Evolutionary conservation across 2,113 vertebrate species (phyloP), one percentile per base, ranked within the genome.

Genomic region (Semicossyphus pulcher): DNA sequence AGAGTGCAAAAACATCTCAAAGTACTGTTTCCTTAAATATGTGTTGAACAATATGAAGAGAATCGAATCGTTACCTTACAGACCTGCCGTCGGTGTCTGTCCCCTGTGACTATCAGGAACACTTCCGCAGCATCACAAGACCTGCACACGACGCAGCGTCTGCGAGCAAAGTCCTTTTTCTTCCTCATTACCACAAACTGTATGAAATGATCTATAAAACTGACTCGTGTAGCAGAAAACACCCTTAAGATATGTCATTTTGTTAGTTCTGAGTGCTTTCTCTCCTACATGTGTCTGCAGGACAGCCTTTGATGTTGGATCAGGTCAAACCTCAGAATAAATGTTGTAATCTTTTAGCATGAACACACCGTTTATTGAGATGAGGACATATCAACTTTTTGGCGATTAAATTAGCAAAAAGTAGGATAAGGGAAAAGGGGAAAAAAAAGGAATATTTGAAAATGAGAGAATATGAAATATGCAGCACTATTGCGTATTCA

Each of bases 131-230:
- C 66, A 87, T 93, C 92, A 93, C 91, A 87, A 90, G 90, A 88
- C 67, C 36, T 16, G 26, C 72, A 68, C 85, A 76, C 25, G 37
- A 25, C 41, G 41, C 52, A 66, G 51, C 32, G 11, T 59, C 23
- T 29, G 21, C 14, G 91, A 83, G 49, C 91, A 93, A 94, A 94
- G 93, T 94, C 92, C 92, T 5, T 78, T 63, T 78, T 60, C 83
- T 86, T 88, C 76, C 85, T 92, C 64, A 90, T 91, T 89, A 74
- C 75, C 18, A 2, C 76, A 34, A 41, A 53, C 36, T 45, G 45
- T 62, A 29, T 67, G 56, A 81, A 73, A 49, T 47, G 44, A 32
- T 66, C 20, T 71, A 11, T 59, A 44, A 72, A 44, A 53, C 48
- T 36, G 42, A 57, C n/a, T 3, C 28, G 15, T 56, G 51, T 34